Percentiles rank a stretch among this genome's conserved stretches.
These are phyloP conservation scores for Pteria penguin DNA, from an alignment of 2,888 invertebrate genomes.

Conservation along the genomic window DNA sequence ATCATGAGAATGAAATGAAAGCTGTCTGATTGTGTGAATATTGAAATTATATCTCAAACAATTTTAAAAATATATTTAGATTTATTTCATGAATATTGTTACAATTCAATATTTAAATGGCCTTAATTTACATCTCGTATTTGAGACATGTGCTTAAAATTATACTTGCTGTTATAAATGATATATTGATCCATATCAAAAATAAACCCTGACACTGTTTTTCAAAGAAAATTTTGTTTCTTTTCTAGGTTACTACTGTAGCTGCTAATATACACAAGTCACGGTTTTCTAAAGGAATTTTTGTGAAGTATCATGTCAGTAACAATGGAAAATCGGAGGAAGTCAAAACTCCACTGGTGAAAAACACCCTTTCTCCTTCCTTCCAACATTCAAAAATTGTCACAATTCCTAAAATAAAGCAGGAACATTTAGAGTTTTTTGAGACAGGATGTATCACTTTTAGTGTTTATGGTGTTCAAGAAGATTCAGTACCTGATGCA, in stretches of 20 bases:
- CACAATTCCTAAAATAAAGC: slow-evolving; percentile 68
- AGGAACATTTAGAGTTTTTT: slow-evolving; percentile 79
- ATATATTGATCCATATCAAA: too few relatives aligned
- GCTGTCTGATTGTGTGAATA: too few relatives aligned
- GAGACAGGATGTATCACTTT: slow-evolving; percentile 78
- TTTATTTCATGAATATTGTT: too few relatives aligned
- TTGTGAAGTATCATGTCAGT: slow-evolving; percentile 74
- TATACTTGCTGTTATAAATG: too few relatives aligned
- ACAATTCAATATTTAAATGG: too few relatives aligned
- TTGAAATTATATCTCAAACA: too few relatives aligned
- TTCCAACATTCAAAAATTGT: slow-evolving; percentile 77
- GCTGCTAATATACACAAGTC: slow-evolving; percentile 74
- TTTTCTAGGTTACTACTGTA: slow-evolving; percentile 69
- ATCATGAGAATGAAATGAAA: too few relatives aligned
- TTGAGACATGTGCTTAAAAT: too few relatives aligned
- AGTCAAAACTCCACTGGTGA: slow-evolving; percentile 71
- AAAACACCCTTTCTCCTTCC: slow-evolving; percentile 73
- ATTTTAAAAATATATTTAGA: too few relatives aligned
- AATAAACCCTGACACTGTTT: too few relatives aligned
- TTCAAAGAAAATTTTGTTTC: background rate
- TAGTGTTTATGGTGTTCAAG: slow-evolving; percentile 78
- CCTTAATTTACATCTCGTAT: too few relatives aligned
- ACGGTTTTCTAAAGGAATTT: slow-evolving; percentile 76
- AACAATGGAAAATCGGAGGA: slow-evolving; percentile 64
- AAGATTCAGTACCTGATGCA: slow-evolving; percentile 73